phyloP scores from a whole-genome alignment of 2,113 vertebrate species.

The Epinephelus cyanopodus region DNA sequence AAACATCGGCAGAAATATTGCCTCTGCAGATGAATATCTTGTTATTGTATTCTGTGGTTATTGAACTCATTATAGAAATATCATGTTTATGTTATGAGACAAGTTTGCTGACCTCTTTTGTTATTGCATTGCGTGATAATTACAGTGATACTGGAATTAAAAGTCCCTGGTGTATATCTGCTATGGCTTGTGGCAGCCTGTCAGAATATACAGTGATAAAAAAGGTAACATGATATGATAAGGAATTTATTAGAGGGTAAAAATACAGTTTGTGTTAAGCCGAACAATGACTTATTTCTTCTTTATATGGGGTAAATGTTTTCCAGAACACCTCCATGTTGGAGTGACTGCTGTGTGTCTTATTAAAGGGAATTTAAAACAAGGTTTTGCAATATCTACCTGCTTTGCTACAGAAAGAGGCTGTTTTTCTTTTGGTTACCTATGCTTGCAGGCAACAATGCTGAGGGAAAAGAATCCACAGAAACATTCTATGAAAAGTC shows the following conservation, averaged over 20 bases:
- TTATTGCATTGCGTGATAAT: slow-evolving; percentile 4
- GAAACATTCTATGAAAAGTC: background rate
- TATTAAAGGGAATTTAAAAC: background rate
- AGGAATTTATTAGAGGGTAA: background rate
- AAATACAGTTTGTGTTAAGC: background rate
- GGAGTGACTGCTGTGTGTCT: background rate
- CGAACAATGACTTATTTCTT: background rate
- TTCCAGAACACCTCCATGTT: too few species aligned
- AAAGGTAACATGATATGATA: background rate
- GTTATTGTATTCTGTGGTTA: background rate
- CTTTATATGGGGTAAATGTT: too few species aligned
- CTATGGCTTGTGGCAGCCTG: background rate
- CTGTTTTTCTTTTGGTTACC: background rate
- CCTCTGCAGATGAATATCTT: background rate
- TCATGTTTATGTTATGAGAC: slow-evolving; percentile 1
- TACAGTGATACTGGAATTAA: background rate
- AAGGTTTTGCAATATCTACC: background rate
- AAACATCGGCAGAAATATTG: background rate
- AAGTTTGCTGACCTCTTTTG: background rate
- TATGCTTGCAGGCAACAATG: background rate
- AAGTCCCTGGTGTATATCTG: background rate
- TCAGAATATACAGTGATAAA: background rate
- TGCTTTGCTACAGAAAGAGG: background rate
- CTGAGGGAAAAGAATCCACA: background rate
- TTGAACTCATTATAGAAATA: slow-evolving; percentile 10